A percentile compares a stretch with the other conserved stretches of the same genome.
phyloP scores from a whole-genome alignment of 2,888 invertebrate species.

The Scelioninae gen. 1 region DNA sequence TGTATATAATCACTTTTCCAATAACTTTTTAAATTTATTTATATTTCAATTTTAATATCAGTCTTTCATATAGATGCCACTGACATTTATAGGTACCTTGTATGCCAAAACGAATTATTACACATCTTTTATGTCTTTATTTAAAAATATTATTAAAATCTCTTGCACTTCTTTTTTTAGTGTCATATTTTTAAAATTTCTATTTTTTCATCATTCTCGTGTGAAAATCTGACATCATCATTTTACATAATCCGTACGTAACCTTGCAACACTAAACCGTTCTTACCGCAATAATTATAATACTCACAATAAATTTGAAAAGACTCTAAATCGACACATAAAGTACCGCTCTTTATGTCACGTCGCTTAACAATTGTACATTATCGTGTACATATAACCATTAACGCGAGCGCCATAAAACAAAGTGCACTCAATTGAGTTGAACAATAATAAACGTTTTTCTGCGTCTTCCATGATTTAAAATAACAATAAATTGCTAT shows the following conservation, averaged over 20 bases:
- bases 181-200: too few species aligned
- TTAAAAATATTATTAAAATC: too few species aligned
- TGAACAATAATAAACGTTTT: conserved; percentile 39
- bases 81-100: too few species aligned
- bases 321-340: conserved; percentile 36
- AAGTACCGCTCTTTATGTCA: conserved; percentile 32
- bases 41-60: too few species aligned
- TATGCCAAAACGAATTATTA: too few species aligned
- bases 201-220: too few species aligned
- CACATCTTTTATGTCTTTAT: too few species aligned
- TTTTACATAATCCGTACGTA: conserved; percentile 38
- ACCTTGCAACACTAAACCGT: conserved; percentile 26
- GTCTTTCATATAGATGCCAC: too few species aligned
- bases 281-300: conserved; percentile 25
- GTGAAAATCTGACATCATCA: conserved; percentile 42
- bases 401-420: conserved; percentile 51
- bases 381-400: conserved; percentile 46
- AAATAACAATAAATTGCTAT: conserved; percentile 56
- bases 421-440: conserved; percentile 47
- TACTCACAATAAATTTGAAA: conserved; percentile 38
- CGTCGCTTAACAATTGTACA: conserved; percentile 43
- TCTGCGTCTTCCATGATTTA: conserved; percentile 48
- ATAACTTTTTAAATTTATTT: too few species aligned
- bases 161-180: too few species aligned
- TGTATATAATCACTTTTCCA: too few species aligned